phyloP scores from a whole-genome alignment of 2,113 vertebrate species.

The Stigmatopora argus region DNA sequence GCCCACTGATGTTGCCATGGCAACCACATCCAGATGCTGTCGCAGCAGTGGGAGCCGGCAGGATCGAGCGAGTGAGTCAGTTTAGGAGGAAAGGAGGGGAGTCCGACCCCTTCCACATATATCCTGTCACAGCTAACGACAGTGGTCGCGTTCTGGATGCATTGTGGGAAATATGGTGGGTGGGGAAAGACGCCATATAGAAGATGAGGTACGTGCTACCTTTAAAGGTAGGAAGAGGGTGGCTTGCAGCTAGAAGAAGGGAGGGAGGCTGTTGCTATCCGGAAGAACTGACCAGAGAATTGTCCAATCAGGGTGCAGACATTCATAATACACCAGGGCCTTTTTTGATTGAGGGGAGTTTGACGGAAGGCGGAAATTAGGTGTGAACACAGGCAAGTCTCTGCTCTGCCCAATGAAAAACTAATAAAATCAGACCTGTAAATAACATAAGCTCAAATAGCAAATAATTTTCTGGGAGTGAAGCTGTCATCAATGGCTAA shows the following conservation, averaged over 20 bases:
- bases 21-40: conserved; percentile 69
- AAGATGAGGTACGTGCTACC: conserved; percentile 41
- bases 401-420: conserved; percentile 20
- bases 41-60: conserved; percentile 56
- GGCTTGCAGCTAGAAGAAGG: conserved; percentile 48
- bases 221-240: conserved; percentile 33
- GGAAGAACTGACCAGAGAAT: conserved; percentile 67
- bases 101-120: conserved; percentile 6
- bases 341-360: conserved; percentile 49
- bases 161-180: conserved; percentile 56
- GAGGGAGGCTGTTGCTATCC: conserved; percentile 73
- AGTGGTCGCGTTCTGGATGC: conserved; percentile 42
- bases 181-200: conserved; percentile 46
- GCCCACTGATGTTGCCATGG: conserved; percentile 62
- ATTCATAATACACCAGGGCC: conserved; percentile 72
- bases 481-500: too few relatives aligned
- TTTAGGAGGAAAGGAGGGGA: conserved; percentile 24
- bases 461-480: too few relatives aligned
- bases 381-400: conserved; percentile 25
- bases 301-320: conserved; percentile 62
- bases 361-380: conserved; percentile 30
- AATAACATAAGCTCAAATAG: too few relatives aligned
- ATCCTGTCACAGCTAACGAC: conserved; percentile 47
- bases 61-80: conserved; percentile 44
- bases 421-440: conserved; percentile 12